phyloP scores from a whole-genome alignment of 1,140 invertebrate genomes.

The Sitobion miscanthi region DNA sequence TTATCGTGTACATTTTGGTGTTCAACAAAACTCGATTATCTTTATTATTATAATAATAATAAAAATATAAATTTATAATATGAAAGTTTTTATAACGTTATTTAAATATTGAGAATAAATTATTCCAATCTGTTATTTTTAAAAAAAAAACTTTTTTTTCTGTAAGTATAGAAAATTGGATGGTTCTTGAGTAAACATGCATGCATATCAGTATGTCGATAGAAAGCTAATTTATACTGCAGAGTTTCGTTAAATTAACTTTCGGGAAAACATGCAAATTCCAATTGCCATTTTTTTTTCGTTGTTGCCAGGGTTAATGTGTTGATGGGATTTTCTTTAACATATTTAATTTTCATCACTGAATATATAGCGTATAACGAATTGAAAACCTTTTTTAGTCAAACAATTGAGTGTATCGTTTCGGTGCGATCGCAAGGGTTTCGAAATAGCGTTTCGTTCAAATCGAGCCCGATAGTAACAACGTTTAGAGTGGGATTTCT shows the following conservation, averaged over 20 bases:
- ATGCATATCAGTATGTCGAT: background rate
- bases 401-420: background rate
- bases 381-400: background rate
- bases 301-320: background rate
- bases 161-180: background rate
- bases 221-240: background rate
- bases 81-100: background rate
- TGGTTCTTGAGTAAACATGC: background rate
- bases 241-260: constrained; percentile 22
- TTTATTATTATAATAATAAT: background rate
- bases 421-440: background rate
- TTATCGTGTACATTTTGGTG: background rate
- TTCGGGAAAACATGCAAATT: constrained; percentile 14
- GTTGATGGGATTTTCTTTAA: background rate
- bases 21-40: background rate
- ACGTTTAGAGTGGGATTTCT: background rate
- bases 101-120: background rate
- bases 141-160: background rate
- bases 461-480: background rate
- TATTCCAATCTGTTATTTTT: background rate
- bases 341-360: background rate
- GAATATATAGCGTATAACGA: background rate
- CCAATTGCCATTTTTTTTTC: background rate
- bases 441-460: constrained; percentile 17
- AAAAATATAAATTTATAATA: background rate